Base-by-base conservation (phyloP, 2,797 vertebrate species). In the Dallia pectoralis region DNA sequence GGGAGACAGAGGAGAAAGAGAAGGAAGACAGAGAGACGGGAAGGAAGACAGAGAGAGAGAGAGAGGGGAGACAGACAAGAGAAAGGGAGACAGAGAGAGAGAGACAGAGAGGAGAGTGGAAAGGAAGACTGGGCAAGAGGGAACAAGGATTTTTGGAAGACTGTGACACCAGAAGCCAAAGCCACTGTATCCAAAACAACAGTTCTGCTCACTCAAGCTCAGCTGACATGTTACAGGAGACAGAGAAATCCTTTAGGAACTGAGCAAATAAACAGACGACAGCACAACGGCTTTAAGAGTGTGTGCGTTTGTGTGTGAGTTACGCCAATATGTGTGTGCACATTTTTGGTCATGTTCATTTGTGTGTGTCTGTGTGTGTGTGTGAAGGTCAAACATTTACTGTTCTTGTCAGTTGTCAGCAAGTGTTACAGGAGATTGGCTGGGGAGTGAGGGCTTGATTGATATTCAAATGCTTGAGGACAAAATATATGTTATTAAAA, bases 281-380 rank as follows among this genome's bases (percentile, higher is more conserved):
- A 30, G 61, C 53, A 56, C n/a, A 56, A 56, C 11, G 22, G 53
- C 67, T 44, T 36, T 16, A 40, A 63, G 69, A 49, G 30, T 40
- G 69, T 74, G 77, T 15, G 47, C 66, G 62, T 72, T 72, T 71
- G 36, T 40, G 9, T 40, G 30, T 40, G 68, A 72, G 77, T 15
- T 44, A 29, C 69, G 62, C 70, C n/a, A n/a, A n/a, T n/a, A 74
- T 62, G 69, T 19, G 30, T 44, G 33, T 71, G 56, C 30, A 48
- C 29, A 30, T 30, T 47, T 11, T 11, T 44, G 40, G n/a, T n/a
- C 40, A 9, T 11, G 5, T 44, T 44, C 14, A 44, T 44, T 1
- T 44, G 40, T 14, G 19, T 18, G 61, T 63, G 59, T 8, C 29
- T n/a, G 29, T 59, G 69, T 70, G 49, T 22, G 6, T 36, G 30